Conservation (phyloP, 2,888 invertebrate genomes). For the Tachystola acroxantha region DNA sequence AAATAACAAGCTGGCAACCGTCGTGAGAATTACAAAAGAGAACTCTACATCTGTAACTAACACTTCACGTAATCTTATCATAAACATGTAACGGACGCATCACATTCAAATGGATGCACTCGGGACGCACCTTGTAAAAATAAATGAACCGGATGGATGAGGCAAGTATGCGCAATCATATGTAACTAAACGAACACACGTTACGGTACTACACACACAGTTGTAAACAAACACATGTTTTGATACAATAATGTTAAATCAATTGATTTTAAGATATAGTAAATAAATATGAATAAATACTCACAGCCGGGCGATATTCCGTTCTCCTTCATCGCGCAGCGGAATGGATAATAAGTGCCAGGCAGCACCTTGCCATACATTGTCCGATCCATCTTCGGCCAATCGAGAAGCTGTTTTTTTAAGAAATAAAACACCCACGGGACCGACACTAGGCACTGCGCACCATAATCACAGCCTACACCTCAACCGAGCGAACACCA, state of each 20-base stretch:
- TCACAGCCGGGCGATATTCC: constrained; percentile 93
- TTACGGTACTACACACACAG: constrained; percentile 18
- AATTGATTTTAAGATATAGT: constrained; percentile 10
- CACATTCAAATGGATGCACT: constrained; percentile 24
- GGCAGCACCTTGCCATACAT: constrained; percentile 94
- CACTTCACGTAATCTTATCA: constrained; percentile 27
- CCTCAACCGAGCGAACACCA: constrained; percentile 39
- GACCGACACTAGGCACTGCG: constrained; percentile 52
- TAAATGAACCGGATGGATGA: constrained; percentile 41
- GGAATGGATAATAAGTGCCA: constrained; percentile 90
- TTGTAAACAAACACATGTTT: constrained; percentile 29
- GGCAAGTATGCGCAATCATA: constrained; percentile 32
- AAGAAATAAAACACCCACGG: constrained; percentile 65
- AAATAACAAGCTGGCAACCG: constrained; percentile 50
- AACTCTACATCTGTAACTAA: constrained; percentile 22
- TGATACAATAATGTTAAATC: constrained; percentile 7
- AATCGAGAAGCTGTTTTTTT: constrained; percentile 57
- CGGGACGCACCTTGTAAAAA: constrained; percentile 43
- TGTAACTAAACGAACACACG: constrained; percentile 30
- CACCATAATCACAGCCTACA: constrained; percentile 73
- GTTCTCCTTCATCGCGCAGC: constrained; percentile 88
- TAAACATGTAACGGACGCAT: constrained; percentile 27
- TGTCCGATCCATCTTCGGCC: constrained; percentile 87
- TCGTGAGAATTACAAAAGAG: constrained; percentile 39
- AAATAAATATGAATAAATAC: constrained; percentile 60